Conservation (phyloP, 1,140 invertebrate species). For the Drosophila arizonae region DNA sequence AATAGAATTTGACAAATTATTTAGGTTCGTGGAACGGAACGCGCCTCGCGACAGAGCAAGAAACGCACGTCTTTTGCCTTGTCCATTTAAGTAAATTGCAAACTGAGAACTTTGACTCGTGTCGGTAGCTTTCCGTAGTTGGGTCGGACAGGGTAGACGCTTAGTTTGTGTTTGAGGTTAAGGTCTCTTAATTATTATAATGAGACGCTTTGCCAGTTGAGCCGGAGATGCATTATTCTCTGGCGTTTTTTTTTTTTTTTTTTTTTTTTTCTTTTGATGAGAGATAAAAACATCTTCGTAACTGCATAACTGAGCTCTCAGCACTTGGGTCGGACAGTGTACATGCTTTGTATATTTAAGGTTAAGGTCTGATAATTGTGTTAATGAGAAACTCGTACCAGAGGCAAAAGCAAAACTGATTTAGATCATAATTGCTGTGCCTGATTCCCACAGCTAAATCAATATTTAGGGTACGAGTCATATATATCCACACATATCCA, state of each 20-base stretch:
- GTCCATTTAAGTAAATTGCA: conserved; percentile 42
- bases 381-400: no score
- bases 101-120: conserved; percentile 28
- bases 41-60: conserved; percentile 22
- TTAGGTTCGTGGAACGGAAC: conserved; percentile 22
- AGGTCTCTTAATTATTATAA: conserved; percentile 32
- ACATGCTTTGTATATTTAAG: no score
- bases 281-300: no score
- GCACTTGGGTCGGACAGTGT: no score
- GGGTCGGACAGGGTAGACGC: conserved; percentile 36
- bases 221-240: no score
- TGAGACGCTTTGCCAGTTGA: background rate
- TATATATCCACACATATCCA: background rate
- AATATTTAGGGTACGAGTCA: background rate
- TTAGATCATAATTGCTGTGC: conserved; percentile 9
- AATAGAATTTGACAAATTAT: conserved; percentile 43
- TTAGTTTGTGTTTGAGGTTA: conserved; percentile 47
- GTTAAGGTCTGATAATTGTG: no score
- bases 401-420: background rate
- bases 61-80: conserved; percentile 33
- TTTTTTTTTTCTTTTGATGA: no score
- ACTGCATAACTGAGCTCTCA: no score
- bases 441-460: conserved; percentile 13
- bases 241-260: no score
- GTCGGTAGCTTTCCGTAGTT: conserved; percentile 10